A percentile compares a stretch with the other conserved stretches of the same genome.
Conservation (phyloP, 1,140 invertebrate species). For the Anoplolepis gracilipes region DNA sequence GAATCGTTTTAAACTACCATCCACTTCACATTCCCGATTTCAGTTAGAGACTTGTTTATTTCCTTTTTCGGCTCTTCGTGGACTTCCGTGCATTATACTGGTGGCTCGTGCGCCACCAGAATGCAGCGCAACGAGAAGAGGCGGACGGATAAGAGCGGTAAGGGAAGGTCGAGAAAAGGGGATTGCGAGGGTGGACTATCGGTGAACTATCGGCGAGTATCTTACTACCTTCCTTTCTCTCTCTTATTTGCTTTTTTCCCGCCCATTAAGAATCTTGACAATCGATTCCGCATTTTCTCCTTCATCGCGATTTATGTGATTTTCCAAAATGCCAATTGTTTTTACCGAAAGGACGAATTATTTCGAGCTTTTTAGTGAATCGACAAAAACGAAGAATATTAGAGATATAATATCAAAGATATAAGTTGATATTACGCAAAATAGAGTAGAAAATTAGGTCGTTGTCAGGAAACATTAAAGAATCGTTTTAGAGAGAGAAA, state of each 20-base stretch:
- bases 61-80: conserved; percentile 73
- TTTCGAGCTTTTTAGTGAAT: background rate
- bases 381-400: too few relatives aligned
- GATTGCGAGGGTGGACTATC: conserved; percentile 56
- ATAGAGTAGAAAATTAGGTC: background rate
- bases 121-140: conserved; percentile 65
- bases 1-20: conserved; percentile 82
- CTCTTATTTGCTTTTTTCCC: conserved; percentile 67
- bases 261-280: conserved; percentile 61
- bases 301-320: conserved; percentile 55
- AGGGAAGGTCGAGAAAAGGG: conserved; percentile 29
- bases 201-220: conserved; percentile 61
- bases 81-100: conserved; percentile 62
- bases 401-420: background rate
- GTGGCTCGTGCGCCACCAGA: conserved; percentile 58
- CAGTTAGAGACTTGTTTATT: conserved; percentile 80
- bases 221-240: conserved; percentile 26
- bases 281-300: conserved; percentile 64
- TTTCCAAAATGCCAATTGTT: conserved; percentile 14
- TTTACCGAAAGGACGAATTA: conserved; percentile 9
- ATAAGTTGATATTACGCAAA: conserved; percentile 5
- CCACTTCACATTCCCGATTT: conserved; percentile 82
- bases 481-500: background rate
- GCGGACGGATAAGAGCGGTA: conserved; percentile 11
- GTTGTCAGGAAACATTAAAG: too few relatives aligned